These are phyloP conservation scores for Carassius carassius DNA, from an alignment of 2,113 vertebrate genomes.

Conservation along the genomic window DNA sequence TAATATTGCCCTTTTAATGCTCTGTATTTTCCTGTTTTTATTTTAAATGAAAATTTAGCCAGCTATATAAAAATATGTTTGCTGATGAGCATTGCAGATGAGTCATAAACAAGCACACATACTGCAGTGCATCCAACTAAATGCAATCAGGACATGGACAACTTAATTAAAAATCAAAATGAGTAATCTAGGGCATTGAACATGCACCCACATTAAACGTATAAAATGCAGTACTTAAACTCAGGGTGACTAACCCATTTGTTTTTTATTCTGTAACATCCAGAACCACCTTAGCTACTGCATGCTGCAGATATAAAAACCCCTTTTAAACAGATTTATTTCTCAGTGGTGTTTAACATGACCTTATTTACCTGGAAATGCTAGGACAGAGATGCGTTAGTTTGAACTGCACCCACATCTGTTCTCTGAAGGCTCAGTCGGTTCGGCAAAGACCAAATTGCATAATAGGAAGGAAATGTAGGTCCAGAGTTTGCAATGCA, in stretches of 20 bases:
- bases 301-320: constrained; percentile 1
- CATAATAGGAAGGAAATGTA: background rate
- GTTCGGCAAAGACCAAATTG: background rate
- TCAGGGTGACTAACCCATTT: background rate
- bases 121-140: background rate
- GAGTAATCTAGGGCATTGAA: background rate
- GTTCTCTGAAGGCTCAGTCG: background rate
- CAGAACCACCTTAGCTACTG: background rate
- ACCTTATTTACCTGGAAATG: background rate
- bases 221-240: background rate
- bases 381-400: background rate
- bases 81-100: background rate
- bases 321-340: background rate
- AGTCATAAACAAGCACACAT: background rate
- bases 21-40: background rate
- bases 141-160: background rate
- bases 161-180: constrained; percentile 1
- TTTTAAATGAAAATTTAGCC: too few species aligned
- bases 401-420: background rate
- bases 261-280: background rate
- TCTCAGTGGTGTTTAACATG: background rate
- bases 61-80: background rate
- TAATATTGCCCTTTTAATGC: background rate
- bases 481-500: background rate
- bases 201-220: background rate